Evolutionary conservation across 2,113 vertebrate species (phyloP), one percentile per base, ranked within the genome.

Genomic region (Brachyhypopomus gauderio): DNA sequence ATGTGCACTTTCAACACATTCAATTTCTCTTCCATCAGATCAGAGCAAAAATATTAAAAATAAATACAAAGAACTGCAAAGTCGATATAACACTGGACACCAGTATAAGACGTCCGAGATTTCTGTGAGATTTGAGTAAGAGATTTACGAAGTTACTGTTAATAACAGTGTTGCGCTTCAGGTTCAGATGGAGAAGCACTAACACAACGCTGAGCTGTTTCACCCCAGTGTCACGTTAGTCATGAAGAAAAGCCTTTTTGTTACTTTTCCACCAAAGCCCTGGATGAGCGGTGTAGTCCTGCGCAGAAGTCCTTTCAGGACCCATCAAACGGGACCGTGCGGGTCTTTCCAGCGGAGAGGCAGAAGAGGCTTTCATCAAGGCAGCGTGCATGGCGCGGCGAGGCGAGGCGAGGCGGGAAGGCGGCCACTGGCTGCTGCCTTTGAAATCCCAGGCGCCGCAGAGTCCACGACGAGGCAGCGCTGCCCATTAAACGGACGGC

Each of bases 321-420:
- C 9, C 67, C 56, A 72, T 74, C 71, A 48, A 56, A 66, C n/a
- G 66, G 56, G 71, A 55, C 20, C 64, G 34, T 66, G 66, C 17
- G 56, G 45, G 45, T 80, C 60, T 74, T 71, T 56, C 79, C 30
- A 56, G 38, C 71, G 30, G 45, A 56, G 45, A 56, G 60, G 71
- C 36, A 27, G 56, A 79, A 52, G 23, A 30, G 16, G 25, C 60
- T 80, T 80, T 64, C 70, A 80, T 80, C 78, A 64, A 36, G 36
- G 60, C 41, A 66, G n/a, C 14, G 11, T 30, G 23, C 4, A n/a
- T 41, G 66, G 55, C 8, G 72, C n/a, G 77, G 71, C 55, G 59
- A 79, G 67, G 62, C 62, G 20, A 70, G 6, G 41, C 2, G n/a
- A n/a, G n/a, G 66, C 34, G 41, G 36, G 34, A 70, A 70, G 8